A percentile compares a stretch with the other conserved stretches of the same genome.
phyloP scores from a whole-genome alignment of 2,888 invertebrate species.

The Helicoverpa assulta region DNA sequence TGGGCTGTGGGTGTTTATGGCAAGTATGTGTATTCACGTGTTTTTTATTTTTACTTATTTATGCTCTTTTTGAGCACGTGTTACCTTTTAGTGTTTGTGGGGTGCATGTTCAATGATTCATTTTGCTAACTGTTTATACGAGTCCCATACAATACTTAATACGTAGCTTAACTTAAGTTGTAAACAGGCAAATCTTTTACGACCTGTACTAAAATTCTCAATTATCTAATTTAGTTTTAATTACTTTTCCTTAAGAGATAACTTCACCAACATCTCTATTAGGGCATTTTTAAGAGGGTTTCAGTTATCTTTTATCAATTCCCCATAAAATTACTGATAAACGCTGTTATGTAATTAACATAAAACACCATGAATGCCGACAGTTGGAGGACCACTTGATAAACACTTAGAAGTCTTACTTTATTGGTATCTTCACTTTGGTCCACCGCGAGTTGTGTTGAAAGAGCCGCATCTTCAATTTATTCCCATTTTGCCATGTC shows the following conservation, averaged over 20 bases:
- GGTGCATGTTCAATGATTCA: neutral
- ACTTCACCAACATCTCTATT: constrained; percentile 45
- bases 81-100: neutral
- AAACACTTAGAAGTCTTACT: constrained; percentile 45
- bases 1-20: constrained; percentile 32
- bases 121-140: neutral
- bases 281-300: constrained; percentile 31
- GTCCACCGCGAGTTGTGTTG: neutral
- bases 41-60: constrained; percentile 8
- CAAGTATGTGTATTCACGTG: constrained; percentile 20
- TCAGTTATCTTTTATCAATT: constrained; percentile 51
- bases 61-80: neutral
- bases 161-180: no score
- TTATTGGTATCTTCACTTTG: constrained; percentile 30
- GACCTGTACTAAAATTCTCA: neutral
- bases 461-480: neutral
- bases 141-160: no score
- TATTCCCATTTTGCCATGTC: neutral
- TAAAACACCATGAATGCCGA: constrained; percentile 51
- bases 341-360: constrained; percentile 54
- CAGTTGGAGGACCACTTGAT: constrained; percentile 55
- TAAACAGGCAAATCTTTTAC: neutral
- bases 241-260: constrained; percentile 10
- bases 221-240: constrained; percentile 16
- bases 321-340: constrained; percentile 60